A percentile compares a stretch with the other conserved stretches of the same genome.
These are phyloP conservation scores for Chymomyza caudatula DNA, from an alignment of 2,888 invertebrate genomes.

Conservation along the genomic window DNA sequence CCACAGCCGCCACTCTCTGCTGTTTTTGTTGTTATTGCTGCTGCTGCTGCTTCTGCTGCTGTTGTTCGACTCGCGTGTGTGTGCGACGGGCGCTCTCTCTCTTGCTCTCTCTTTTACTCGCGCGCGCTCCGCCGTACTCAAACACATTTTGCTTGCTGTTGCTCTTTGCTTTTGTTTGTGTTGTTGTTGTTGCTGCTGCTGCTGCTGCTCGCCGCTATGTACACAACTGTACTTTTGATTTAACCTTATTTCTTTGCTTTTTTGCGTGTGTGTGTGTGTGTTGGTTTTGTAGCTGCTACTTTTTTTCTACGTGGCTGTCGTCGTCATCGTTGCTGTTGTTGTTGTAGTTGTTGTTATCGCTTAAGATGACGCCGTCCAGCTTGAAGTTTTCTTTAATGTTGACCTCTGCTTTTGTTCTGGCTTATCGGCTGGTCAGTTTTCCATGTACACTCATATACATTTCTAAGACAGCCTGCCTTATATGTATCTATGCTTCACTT, in stretches of 20 bases:
- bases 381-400: conserved; percentile 18
- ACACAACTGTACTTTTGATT: conserved; percentile 77
- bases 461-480: too few species aligned
- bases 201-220: conserved; percentile 68
- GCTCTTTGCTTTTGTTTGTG: conserved; percentile 68
- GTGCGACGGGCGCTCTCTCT: conserved; percentile 56
- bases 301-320: not conserved
- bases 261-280: too few species aligned
- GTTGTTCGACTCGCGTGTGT: conserved; percentile 57
- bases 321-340: conserved; percentile 4
- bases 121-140: conserved; percentile 56
- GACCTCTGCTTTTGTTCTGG: conserved; percentile 7
- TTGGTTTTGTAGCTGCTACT: conserved; percentile 40
- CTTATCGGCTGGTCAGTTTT: conserved; percentile 34
- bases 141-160: conserved; percentile 65
- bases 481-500: too few species aligned
- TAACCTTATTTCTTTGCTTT: conserved; percentile 73
- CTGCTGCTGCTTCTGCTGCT: conserved; percentile 40
- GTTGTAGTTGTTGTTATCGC: conserved; percentile 30
- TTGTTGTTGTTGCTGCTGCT: conserved; percentile 39
- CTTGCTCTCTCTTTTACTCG: conserved; percentile 34
- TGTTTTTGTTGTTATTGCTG: conserved; percentile 42
- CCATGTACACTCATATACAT: too few species aligned
- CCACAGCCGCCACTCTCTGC: conserved; percentile 26
- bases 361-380: conserved; percentile 26